Percentiles rank a stretch among this genome's conserved stretches.
Evolutionary conservation across 2,113 vertebrate genomes (phyloP).

Genomic region (Tragelaphus buxtoni): DNA sequence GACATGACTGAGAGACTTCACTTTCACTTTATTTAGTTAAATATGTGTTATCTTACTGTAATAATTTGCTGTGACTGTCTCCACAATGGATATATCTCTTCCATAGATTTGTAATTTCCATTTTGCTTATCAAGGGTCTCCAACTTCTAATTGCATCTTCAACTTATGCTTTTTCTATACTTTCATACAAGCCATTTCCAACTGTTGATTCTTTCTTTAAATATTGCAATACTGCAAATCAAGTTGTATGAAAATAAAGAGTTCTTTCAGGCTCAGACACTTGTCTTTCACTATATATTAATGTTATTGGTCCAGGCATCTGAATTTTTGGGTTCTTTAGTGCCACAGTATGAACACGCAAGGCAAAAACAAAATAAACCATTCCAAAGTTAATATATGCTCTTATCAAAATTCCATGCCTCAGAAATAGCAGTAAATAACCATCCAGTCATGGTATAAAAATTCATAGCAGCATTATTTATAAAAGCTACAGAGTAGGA

Average conservation of each 20-base stretch:
- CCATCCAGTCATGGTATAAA: not conserved
- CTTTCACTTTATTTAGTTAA: not conserved
- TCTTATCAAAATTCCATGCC: not conserved
- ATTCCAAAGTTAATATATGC: not conserved
- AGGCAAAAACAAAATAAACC: not conserved
- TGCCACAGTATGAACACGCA: not conserved
- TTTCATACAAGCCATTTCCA: not conserved
- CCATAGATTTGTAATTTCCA: not conserved
- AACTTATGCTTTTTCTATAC: not conserved
- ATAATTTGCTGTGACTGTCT: not conserved
- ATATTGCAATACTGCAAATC: not conserved
- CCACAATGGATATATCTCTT: not conserved
- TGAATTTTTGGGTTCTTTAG: not conserved
- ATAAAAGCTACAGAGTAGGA: not conserved
- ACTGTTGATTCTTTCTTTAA: not conserved
- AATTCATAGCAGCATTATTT: not conserved
- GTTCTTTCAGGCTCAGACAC: not conserved
- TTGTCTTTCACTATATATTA: not conserved
- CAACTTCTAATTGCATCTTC: not conserved
- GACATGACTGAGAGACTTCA: no score
- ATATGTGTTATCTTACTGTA: not conserved
- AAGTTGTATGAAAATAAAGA: not conserved
- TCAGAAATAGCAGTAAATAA: not conserved
- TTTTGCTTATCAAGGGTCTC: not conserved
- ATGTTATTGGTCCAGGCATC: not conserved